A percentile compares a stretch with the other conserved stretches of the same genome.
Conservation (phyloP, 2,888 invertebrate genomes). For the Lathronympha strigana region DNA sequence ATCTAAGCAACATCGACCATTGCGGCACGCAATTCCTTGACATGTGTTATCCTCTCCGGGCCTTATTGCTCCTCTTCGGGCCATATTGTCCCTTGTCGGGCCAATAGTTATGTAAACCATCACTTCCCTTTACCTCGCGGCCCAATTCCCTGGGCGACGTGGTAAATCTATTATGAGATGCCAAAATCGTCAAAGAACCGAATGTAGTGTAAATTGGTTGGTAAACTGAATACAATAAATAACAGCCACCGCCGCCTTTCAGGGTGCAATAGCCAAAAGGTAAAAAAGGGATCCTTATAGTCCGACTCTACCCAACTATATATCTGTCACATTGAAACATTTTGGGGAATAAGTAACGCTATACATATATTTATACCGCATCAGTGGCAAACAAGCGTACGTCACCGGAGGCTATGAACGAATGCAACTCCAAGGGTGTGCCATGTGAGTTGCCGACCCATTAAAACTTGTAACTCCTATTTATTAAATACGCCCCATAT, state of each 20-base stretch:
- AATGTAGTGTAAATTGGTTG: neutral
- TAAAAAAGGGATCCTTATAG: too few relatives aligned
- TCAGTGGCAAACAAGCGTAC: too few relatives aligned
- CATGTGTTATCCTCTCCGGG: neutral
- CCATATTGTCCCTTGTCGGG: neutral
- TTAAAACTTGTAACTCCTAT: too few relatives aligned
- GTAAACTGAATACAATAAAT: neutral
- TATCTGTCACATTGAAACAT: too few relatives aligned
- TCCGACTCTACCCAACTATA: too few relatives aligned
- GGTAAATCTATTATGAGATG: neutral
- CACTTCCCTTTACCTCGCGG: neutral
- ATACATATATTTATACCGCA: too few relatives aligned
- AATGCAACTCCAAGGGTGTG: too few relatives aligned
- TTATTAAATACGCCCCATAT: too few relatives aligned
- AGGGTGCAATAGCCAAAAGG: too few relatives aligned
- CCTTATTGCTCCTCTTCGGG: neutral
- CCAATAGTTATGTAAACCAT: slow-evolving; percentile 10
- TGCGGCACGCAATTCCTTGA: neutral
- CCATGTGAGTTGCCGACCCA: too few relatives aligned
- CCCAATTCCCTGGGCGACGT: slow-evolving; percentile 3
- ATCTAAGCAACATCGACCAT: neutral
- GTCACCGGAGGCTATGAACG: too few relatives aligned
- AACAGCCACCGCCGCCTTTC: neutral
- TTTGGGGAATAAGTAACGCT: too few relatives aligned
- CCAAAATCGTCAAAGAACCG: neutral